A percentile compares a stretch with the other conserved stretches of the same genome.
phyloP scores from a whole-genome alignment of 2,113 vertebrate genomes.

The Guaruba guarouba region DNA sequence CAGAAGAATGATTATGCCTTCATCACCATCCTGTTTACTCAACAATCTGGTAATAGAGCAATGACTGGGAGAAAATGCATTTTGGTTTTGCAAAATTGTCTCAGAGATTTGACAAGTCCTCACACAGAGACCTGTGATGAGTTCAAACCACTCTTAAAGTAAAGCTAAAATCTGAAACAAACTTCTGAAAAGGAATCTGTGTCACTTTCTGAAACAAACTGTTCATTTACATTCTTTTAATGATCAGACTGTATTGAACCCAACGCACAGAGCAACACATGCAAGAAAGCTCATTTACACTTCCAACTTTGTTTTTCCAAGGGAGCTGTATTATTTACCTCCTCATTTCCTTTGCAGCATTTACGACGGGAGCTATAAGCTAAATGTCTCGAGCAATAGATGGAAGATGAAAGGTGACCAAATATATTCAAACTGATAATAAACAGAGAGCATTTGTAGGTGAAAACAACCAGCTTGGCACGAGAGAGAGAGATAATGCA shows the following conservation, averaged over 20 bases:
- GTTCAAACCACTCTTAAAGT: not conserved
- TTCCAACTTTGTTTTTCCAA: slow-evolving; percentile 23
- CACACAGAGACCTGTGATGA: not conserved
- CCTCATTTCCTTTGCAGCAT: slow-evolving; percentile 10
- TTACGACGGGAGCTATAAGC: not conserved
- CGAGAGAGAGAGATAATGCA: not conserved
- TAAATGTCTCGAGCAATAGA: not conserved
- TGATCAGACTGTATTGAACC: slow-evolving; percentile 32
- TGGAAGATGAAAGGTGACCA: slow-evolving; percentile 17
- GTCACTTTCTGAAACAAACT: not conserved
- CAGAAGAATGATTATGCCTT: not conserved
- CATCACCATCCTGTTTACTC: slow-evolving; percentile 25
- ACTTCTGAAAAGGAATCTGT: slow-evolving; percentile 36
- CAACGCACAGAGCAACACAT: not conserved
- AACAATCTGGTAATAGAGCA: slow-evolving; percentile 5
- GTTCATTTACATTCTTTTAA: slow-evolving; percentile 59
- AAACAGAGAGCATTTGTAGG: slow-evolving; percentile 4
- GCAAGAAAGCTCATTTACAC: slow-evolving; percentile 50
- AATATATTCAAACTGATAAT: not conserved
- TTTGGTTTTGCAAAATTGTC: slow-evolving; percentile 10
- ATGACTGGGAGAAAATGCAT: slow-evolving; percentile 10
- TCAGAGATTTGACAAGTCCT: slow-evolving; percentile 15
- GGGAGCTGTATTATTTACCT: not conserved
- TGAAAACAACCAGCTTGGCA: slow-evolving; percentile 29
- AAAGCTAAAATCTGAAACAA: slow-evolving; percentile 31